A percentile compares a stretch with the other conserved stretches of the same genome.
These are phyloP conservation scores for Amblyjoppa fuscipennis DNA, from an alignment of 2,888 invertebrate species.

Conservation along the genomic window DNA sequence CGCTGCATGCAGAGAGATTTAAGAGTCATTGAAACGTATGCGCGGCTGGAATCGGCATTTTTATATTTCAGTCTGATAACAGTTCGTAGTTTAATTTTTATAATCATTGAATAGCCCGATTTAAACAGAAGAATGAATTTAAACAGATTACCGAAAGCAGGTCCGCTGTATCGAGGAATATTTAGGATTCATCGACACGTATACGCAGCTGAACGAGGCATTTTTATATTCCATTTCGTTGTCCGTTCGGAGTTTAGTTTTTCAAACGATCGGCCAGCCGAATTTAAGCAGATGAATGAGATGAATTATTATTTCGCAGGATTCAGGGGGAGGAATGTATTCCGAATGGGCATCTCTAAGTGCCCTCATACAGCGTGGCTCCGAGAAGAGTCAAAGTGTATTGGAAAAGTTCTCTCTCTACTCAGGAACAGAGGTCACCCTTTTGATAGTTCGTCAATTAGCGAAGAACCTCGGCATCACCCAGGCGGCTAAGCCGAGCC, in stretches of 20 bases:
- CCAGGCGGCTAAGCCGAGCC: slow-evolving; percentile 94
- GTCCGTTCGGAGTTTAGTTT: neutral
- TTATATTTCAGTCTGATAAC: no score
- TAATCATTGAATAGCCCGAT: no score
- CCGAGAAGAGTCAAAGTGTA: slow-evolving; percentile 90
- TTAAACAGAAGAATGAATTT: neutral
- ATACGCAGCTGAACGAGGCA: neutral
- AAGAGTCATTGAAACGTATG: no score
- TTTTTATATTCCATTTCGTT: neutral
- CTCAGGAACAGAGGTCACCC: slow-evolving; percentile 93
- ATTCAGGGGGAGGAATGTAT: slow-evolving; percentile 92
- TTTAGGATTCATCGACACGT: no score
- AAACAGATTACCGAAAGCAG: no score
- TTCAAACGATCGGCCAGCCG: neutral
- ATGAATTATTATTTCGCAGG: slow-evolving; percentile 81
- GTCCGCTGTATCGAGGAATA: no score
- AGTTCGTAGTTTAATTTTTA: no score
- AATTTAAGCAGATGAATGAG: neutral
- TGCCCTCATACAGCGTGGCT: slow-evolving; percentile 88
- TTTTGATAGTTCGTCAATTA: slow-evolving; percentile 92
- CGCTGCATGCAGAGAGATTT: no score
- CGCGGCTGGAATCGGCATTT: no score
- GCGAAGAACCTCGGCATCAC: slow-evolving; percentile 90
- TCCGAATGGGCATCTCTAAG: slow-evolving; percentile 93
- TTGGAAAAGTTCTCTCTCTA: slow-evolving; percentile 91